Percentiles rank a stretch among this genome's conserved stretches.
phyloP scores from a whole-genome alignment of 1,140 invertebrate genomes.

The Lepidurus packardi region DNA sequence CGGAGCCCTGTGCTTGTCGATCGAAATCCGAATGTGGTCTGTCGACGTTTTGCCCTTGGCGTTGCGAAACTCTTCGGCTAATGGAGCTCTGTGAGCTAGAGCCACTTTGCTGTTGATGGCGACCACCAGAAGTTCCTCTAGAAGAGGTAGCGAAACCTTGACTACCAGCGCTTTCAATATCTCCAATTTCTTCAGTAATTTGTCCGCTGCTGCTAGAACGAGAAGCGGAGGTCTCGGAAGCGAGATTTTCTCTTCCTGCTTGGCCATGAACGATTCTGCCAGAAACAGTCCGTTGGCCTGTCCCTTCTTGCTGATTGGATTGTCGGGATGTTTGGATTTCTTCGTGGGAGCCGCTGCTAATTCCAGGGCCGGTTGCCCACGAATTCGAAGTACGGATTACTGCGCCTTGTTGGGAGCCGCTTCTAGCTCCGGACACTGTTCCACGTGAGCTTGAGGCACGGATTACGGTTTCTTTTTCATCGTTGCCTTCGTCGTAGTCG shows the following conservation, averaged over 20 bases:
- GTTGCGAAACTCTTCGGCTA: neutral
- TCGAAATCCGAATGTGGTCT: neutral
- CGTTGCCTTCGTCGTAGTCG: slow-evolving; percentile 22
- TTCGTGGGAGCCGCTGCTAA: neutral
- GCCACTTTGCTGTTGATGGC: neutral
- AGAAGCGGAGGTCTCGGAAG: neutral
- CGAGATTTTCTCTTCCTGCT: neutral
- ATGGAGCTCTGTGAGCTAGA: neutral
- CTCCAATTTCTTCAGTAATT: neutral
- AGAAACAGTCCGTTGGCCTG: neutral
- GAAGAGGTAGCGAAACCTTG: neutral
- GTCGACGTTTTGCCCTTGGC: neutral
- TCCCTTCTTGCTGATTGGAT: neutral
- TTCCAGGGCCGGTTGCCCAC: neutral
- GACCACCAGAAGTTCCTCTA: neutral
- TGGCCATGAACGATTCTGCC: neutral
- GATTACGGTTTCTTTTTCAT: neutral
- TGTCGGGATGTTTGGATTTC: neutral
- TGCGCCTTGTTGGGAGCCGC: neutral
- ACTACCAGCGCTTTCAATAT: neutral
- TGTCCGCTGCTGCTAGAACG: neutral
- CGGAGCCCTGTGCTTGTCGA: neutral
- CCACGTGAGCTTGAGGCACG: neutral
- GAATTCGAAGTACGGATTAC: neutral
- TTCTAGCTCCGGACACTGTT: neutral